These are phyloP conservation scores for Xenopus laevis DNA, from an alignment of 2,113 vertebrate species.

Conservation along the genomic window DNA sequence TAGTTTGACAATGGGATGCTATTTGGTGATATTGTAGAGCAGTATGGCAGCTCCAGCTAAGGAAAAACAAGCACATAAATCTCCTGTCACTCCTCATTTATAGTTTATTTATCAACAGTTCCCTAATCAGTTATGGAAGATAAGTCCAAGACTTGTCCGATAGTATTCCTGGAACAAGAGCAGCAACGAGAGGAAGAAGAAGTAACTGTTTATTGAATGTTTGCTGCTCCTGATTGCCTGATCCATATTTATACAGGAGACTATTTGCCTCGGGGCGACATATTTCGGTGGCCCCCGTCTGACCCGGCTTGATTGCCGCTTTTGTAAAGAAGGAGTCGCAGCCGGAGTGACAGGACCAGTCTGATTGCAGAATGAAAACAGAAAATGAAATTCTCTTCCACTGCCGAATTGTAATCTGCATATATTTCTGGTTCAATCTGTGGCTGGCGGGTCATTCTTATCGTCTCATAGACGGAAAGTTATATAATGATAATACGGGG, in stretches of 20 bases:
- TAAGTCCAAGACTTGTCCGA: too few relatives aligned
- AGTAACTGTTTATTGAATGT: not conserved
- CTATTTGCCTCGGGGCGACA: not conserved
- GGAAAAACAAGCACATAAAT: too few relatives aligned
- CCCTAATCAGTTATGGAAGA: too few relatives aligned
- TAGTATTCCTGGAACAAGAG: too few relatives aligned
- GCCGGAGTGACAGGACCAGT: not conserved
- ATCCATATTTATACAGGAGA: not conserved
- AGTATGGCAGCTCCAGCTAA: too few relatives aligned
- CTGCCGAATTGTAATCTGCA: not conserved
- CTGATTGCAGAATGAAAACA: not conserved
- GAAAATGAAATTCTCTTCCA: not conserved
- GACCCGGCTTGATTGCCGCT: conserved; percentile 4
- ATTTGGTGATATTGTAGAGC: too few relatives aligned
- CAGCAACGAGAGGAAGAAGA: too few relatives aligned
- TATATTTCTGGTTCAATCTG: not conserved
- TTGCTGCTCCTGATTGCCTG: not conserved
- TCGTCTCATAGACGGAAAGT: too few relatives aligned
- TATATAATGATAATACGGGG: too few relatives aligned
- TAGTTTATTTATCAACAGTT: too few relatives aligned
- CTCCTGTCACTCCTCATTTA: too few relatives aligned
- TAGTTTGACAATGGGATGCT: not conserved
- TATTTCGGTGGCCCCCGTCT: not conserved
- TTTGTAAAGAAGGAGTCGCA: not conserved
- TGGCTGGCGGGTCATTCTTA: not conserved